Evolutionary conservation across 1,140 invertebrate species (phyloP).

Genomic region (Armadillidium nasatum): DNA sequence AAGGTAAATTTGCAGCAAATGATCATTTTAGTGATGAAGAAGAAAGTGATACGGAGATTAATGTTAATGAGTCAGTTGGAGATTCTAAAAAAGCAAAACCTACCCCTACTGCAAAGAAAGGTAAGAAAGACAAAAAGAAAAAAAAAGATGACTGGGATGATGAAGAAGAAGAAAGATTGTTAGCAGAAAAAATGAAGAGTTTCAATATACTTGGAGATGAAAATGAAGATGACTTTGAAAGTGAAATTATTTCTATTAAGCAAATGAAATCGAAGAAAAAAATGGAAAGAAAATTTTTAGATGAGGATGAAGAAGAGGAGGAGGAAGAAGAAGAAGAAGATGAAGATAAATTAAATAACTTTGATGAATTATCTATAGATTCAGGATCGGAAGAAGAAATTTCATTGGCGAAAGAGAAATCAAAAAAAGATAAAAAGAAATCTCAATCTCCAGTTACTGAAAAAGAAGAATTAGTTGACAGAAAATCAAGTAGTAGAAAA

Average conservation of each 20-base stretch:
- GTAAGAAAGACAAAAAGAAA: slow-evolving; percentile 41
- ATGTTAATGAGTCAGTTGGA: too few species aligned
- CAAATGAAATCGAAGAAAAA: too few species aligned
- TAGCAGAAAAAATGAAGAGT: slow-evolving; percentile 33
- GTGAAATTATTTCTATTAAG: slow-evolving; percentile 18
- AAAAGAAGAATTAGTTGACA: not conserved
- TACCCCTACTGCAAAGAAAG: slow-evolving; percentile 12
- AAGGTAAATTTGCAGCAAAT: too few species aligned
- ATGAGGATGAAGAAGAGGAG: slow-evolving; percentile 43
- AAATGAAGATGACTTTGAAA: not conserved
- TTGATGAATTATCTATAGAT: slow-evolving; percentile 33
- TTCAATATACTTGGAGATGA: slow-evolving; percentile 29
- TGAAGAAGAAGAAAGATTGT: slow-evolving; percentile 43
- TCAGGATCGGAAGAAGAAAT: slow-evolving; percentile 36
- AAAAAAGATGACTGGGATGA: slow-evolving; percentile 34
- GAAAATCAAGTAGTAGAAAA: slow-evolving; percentile 12
- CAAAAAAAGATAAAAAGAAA: not conserved
- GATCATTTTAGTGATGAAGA: slow-evolving; percentile 31
- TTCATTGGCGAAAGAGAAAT: slow-evolving; percentile 28
- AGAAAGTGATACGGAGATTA: too few species aligned
- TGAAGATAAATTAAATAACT: slow-evolving; percentile 34
- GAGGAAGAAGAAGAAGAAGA: slow-evolving; percentile 27
- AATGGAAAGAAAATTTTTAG: slow-evolving; percentile 25
- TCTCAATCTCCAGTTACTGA: not conserved
- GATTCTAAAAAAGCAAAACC: too few species aligned